phyloP scores from a whole-genome alignment of 2,797 vertebrate genomes.

The Fringilla coelebs region DNA sequence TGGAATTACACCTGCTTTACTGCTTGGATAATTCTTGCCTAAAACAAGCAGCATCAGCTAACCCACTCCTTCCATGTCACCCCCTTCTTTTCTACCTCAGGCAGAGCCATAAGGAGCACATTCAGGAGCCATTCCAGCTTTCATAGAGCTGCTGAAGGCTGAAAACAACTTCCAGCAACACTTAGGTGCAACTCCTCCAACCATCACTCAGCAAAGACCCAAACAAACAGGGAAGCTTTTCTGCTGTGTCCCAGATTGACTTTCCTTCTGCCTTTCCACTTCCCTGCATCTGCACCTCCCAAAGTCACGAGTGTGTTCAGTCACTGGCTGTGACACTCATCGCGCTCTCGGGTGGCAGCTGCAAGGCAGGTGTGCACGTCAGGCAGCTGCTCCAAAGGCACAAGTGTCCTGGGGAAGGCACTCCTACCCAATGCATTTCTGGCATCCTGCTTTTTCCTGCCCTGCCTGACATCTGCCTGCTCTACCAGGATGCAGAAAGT shows the following conservation, averaged over 20 bases:
- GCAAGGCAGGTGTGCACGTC: not conserved
- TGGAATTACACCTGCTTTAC: not conserved
- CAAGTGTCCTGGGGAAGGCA: not conserved
- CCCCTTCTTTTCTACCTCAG: not conserved
- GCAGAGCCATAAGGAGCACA: not conserved
- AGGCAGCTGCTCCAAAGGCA: fast-evolving
- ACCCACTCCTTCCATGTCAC: not conserved
- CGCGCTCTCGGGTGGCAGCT: not conserved
- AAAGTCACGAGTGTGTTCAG: not conserved
- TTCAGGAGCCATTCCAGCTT: not conserved
- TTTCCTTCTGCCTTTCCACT: not conserved
- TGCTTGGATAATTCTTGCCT: not conserved
- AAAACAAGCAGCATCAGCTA: not conserved
- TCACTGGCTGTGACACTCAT: not conserved
- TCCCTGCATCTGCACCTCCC: not conserved
- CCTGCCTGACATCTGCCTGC: not conserved
- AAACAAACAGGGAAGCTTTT: not conserved
- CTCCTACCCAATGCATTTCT: not conserved
- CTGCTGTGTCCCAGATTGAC: not conserved
- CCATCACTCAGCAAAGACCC: not conserved
- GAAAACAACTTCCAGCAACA: not conserved
- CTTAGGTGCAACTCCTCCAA: not conserved
- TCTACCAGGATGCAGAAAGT: not conserved
- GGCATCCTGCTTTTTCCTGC: not conserved
- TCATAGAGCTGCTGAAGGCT: not conserved